A percentile compares a stretch with the other conserved stretches of the same genome.
These are phyloP conservation scores for Sylvicapra grimmia DNA, from an alignment of 2,113 vertebrate genomes.

Conservation along the genomic window DNA sequence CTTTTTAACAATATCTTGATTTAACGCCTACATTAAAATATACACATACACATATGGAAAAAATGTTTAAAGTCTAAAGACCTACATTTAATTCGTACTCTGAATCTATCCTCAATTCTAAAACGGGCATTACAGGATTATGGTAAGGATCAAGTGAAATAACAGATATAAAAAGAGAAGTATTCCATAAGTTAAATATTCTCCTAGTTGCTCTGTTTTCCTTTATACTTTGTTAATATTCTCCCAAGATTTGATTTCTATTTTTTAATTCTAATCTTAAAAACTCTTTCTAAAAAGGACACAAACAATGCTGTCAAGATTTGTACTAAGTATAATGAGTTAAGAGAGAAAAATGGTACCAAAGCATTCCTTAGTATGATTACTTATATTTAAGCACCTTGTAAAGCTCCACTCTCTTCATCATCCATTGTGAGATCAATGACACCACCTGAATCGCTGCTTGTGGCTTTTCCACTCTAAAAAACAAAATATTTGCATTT, in stretches of 20 bases:
- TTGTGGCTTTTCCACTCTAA: constrained; percentile 78
- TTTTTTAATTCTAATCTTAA: constrained; percentile 5
- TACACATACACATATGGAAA: not conserved
- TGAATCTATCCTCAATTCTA: not conserved
- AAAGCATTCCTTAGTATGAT: not conserved
- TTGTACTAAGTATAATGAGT: not conserved
- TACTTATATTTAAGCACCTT: constrained; percentile 66
- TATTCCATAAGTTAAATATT: not conserved
- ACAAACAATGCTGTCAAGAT: not conserved
- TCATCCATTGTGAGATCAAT: constrained; percentile 88
- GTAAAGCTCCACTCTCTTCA: constrained; percentile 77
- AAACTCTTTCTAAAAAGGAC: not conserved
- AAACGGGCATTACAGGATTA: not conserved
- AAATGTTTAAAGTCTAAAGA: not conserved
- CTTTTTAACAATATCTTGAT: not conserved
- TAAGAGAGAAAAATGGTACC: not conserved
- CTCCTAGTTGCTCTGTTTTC: not conserved
- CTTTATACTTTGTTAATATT: not conserved
- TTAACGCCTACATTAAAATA: not conserved
- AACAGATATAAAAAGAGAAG: not conserved
- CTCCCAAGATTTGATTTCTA: not conserved
- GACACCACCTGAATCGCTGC: constrained; percentile 76
- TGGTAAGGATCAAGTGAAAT: not conserved
- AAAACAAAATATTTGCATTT: constrained; percentile 78
- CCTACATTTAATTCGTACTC: not conserved